Base-by-base conservation (phyloP, 53 echinoderm and acorn worm genomes). In the Antedon mediterranea region DNA sequence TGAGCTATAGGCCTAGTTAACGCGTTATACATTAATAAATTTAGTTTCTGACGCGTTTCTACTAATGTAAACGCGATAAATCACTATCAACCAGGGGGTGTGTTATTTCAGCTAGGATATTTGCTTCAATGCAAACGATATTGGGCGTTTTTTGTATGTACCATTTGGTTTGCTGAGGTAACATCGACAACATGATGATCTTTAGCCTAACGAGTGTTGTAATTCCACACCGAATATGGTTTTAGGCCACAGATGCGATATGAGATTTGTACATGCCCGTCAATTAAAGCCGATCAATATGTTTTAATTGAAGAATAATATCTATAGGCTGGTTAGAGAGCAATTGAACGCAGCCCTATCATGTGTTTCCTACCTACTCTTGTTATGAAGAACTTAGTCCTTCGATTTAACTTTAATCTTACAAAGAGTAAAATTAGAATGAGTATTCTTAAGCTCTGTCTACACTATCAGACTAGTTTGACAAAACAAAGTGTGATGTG, bases 271-370 rank as follows among this genome's bases (percentile, higher is more conserved):
- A 3, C 57, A 57, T 57, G 57, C 23, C 23, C 57, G 15, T 57
- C 57, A 57, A 57, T 57, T 57, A 57, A 57, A 15, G 57, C 57
- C 2, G 23, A 57, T 57, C 57, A 57, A 57, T 57, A 57, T 3
- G 57, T 57, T 57, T 57, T 57, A 57, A 57, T 57, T 57, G 57
- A 57, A 57, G 57, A 57, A 57, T 57, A 57, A 57, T 57, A 57
- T 18, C 57, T 57, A 23, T 15, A 57, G 57, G 57, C 57, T 15
- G 57, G 15, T 57, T 57, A 57, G 57, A 57, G 57, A 57, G 57
- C 15, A 57, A 18, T 57, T 26, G 57, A 57, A 57, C 15, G 57
- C 15, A 57, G 23, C 20, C 57, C 3, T 57, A 18, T 6, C 57
- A 26, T 57, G 57, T 26, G 23, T 57, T 57, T 57, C 57, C 57